Conservation (phyloP, 2,797 vertebrate species). For the Clarias platycephalus region DNA sequence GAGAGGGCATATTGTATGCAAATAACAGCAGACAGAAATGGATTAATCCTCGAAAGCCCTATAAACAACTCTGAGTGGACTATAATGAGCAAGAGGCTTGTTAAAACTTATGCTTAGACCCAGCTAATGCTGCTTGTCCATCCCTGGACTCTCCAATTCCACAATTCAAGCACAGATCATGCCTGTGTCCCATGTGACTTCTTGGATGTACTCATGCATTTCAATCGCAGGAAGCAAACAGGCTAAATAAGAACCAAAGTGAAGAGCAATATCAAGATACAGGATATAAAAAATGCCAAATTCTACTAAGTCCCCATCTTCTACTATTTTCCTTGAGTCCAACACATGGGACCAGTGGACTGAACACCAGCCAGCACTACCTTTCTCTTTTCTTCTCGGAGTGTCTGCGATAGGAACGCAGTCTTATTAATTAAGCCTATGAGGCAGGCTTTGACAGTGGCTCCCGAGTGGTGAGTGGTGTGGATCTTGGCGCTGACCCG, state of each 20-base stretch:
- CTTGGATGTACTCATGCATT: neutral
- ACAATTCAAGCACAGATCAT: neutral
- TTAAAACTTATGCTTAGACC: conserved; percentile 61
- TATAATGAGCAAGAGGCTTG: neutral
- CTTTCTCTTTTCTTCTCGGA: conserved; percentile 52
- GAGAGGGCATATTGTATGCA: neutral
- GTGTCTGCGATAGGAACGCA: conserved; percentile 69
- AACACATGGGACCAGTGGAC: conserved; percentile 41
- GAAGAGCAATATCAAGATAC: neutral
- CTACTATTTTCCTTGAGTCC: conserved; percentile 8
- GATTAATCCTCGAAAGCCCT: neutral
- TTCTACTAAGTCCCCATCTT: conserved; percentile 56
- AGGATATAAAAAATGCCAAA: neutral
- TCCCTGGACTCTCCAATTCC: neutral
- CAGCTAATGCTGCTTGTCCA: conserved; percentile 63
- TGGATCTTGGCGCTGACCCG: conserved; percentile 79
- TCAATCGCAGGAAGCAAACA: neutral
- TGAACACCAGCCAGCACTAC: conserved; percentile 60
- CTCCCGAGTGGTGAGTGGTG: conserved; percentile 70
- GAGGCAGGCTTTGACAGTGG: conserved; percentile 77
- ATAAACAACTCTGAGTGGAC: neutral
- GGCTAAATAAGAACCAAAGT: conserved; percentile 4
- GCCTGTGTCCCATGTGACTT: neutral
- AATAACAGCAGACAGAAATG: neutral
- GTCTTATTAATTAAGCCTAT: conserved; percentile 78